Conservation (phyloP, 2,888 invertebrate species). For the Strigamia maritima region DNA sequence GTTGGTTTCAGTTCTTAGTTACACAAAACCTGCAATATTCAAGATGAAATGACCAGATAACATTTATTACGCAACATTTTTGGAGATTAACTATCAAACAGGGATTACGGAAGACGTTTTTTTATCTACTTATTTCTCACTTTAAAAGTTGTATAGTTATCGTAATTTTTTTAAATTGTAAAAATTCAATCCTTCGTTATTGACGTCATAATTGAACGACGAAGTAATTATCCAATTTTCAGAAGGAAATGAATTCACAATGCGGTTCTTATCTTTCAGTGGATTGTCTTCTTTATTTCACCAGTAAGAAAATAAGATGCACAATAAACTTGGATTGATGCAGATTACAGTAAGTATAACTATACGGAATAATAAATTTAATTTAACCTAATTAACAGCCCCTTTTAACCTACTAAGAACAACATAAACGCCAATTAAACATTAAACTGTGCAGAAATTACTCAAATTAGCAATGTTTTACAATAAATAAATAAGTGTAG, state of each 20-base stretch:
- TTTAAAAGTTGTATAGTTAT: neutral
- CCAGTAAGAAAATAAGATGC: neutral
- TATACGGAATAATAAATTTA: neutral
- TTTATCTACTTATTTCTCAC: neutral
- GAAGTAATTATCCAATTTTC: constrained; percentile 9
- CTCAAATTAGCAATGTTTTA: no score
- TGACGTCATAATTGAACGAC: neutral
- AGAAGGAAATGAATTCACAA: constrained; percentile 25
- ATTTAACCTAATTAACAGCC: neutral
- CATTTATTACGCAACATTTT: neutral
- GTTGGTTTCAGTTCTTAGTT: neutral
- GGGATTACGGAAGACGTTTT: neutral
- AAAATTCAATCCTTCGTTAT: neutral
- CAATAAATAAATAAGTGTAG: no score
- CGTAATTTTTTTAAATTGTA: neutral
- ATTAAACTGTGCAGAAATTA: no score
- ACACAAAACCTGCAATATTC: neutral
- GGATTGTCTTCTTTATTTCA: neutral
- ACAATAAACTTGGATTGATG: neutral
- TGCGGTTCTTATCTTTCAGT: neutral
- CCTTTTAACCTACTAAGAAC: neutral
- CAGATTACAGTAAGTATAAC: neutral
- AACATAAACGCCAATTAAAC: neutral
- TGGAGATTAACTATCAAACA: neutral
- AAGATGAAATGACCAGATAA: neutral